Conservation (phyloP, 2,888 invertebrate species). For the Phymatocera aterrima region DNA sequence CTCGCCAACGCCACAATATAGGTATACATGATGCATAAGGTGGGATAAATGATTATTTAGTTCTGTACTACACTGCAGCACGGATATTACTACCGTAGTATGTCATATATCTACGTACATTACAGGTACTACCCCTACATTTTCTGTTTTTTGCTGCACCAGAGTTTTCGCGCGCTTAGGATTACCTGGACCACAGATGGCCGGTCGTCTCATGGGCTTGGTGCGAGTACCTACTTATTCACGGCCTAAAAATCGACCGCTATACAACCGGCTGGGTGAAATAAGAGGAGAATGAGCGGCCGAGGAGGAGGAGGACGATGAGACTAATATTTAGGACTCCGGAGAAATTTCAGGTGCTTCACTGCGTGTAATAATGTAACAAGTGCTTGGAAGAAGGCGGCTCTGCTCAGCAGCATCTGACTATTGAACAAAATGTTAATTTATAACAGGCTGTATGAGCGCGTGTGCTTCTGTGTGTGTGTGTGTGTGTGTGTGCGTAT, state of each 20-base stretch:
- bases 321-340: not conserved
- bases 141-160: conserved; percentile 11
- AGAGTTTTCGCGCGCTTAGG: not conserved
- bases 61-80: not conserved
- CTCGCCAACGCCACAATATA: no score
- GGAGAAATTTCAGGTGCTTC: not conserved
- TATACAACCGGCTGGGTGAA: not conserved
- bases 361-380: not conserved
- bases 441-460: not conserved
- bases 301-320: no score
- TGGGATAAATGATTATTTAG: no score
- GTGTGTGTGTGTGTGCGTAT: no score
- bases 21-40: no score
- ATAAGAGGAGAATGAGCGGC: no score
- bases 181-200: conserved; percentile 17
- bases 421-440: conserved; percentile 19
- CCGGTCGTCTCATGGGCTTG: not conserved
- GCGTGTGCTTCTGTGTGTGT: no score
- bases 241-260: not conserved
- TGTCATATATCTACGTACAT: conserved; percentile 12
- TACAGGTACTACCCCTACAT: not conserved
- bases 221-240: not conserved
- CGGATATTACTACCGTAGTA: not conserved
- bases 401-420: not conserved
- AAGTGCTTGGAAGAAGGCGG: not conserved